A percentile compares a stretch with the other conserved stretches of the same genome.
These are phyloP conservation scores for Latrodectus elegans DNA, from an alignment of 2,888 invertebrate genomes.

Conservation along the genomic window DNA sequence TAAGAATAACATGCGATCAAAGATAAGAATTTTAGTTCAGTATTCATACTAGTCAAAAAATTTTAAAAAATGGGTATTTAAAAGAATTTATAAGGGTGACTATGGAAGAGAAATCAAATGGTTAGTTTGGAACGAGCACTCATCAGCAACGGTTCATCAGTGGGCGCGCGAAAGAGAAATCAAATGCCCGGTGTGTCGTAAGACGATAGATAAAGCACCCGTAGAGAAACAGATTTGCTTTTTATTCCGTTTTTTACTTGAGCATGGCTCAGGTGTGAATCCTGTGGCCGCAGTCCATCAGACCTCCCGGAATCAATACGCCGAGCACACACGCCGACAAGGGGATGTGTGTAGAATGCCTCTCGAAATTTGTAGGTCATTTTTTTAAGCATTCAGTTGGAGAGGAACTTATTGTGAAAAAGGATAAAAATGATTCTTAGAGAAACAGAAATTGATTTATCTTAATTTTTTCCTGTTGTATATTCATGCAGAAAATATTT, in stretches of 20 bases:
- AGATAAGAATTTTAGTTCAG: no score
- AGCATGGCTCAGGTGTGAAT: slow-evolving; percentile 65
- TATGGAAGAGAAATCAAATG: neutral
- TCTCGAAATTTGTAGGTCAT: neutral
- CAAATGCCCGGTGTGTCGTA: slow-evolving; percentile 61
- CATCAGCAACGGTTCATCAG: slow-evolving; percentile 44
- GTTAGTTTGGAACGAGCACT: slow-evolving; percentile 12
- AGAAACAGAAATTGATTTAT: no score
- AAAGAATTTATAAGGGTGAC: neutral
- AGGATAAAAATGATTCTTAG: no score
- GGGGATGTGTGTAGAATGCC: slow-evolving; percentile 6
- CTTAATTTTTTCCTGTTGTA: no score
- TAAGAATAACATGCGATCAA: no score
- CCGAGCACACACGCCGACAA: slow-evolving; percentile 32
- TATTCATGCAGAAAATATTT: no score
- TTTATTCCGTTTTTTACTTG: neutral
- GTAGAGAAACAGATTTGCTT: slow-evolving; percentile 51
- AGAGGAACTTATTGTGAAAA: no score
- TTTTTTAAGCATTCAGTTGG: no score
- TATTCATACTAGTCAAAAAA: neutral
- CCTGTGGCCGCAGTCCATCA: slow-evolving; percentile 67
- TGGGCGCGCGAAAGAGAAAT: slow-evolving; percentile 54
- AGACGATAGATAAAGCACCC: slow-evolving; percentile 56
- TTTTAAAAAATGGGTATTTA: neutral
- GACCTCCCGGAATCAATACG: slow-evolving; percentile 57